Base-by-base conservation (phyloP, 2,113 vertebrate genomes). In the Burhinus bistriatus region DNA sequence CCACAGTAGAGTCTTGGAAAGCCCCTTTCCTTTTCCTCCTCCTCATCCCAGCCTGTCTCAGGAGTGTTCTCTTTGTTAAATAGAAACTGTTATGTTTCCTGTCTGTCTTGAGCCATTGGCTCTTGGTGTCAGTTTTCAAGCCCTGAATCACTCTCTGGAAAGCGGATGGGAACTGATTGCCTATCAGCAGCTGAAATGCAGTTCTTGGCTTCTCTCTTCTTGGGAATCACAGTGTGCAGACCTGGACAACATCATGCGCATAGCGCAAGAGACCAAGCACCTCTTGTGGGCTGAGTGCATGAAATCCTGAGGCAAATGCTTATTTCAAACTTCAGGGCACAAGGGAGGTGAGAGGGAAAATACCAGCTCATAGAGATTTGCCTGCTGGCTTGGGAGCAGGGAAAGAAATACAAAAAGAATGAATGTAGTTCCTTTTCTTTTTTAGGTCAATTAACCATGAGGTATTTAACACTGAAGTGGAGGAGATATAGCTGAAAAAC, bases 131-230 rank as follows among this genome's bases (percentile, higher is more conserved):
- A 3, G 29, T 51, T 83, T 91, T 58, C 78, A 80, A 94, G 70
- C 13, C 57, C 70, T 54, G 47, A 84, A 49, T 96, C 9, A 1
- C 65, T 49, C 95, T 88, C 79, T 18, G 78, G 87, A 79, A 81
- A 89, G 87, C 18, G 91, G 92, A 49, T 76, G 96, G 83, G 83
- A 94, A 87, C 73, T 0, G 3, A 14, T 76, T 76, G 77, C 45
- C 93, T 96, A 94, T 95, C 89, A 93, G 61, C 94, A 84, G 91
- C 87, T 92, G 89, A 89, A 81, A 93, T 66, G 70, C 65, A 73
- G 9, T 65, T 70, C 54, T 90, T 95, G 89, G 87, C 87, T 72
- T 64, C 1, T 0, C 30, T 92, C 1, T 91, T 64, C 81, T 40
- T 58, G 91, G 91, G 93, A 95, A 91, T 90, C 78, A 32, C 89